These are phyloP conservation scores for Nymphalis urticae DNA, from an alignment of 2,888 invertebrate species.

Conservation along the genomic window DNA sequence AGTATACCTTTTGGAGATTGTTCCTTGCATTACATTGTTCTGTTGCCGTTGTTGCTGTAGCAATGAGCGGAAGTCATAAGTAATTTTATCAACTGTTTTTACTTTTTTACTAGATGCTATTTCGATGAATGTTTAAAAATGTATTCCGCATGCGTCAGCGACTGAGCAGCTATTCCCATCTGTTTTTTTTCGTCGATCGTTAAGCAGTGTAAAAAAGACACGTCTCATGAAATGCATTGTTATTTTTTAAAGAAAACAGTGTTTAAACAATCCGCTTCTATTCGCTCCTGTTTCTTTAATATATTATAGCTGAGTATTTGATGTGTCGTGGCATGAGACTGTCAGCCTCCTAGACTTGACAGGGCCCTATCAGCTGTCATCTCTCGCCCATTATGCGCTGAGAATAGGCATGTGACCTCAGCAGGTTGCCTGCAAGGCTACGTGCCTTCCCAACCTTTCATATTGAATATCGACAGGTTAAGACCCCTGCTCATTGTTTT, in stretches of 20 bases:
- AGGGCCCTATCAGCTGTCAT: conserved; percentile 69
- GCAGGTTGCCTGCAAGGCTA: conserved; percentile 60
- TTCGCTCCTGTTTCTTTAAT: not conserved
- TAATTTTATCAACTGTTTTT: conserved; percentile 13
- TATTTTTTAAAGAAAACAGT: too few relatives aligned
- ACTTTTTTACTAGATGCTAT: conserved; percentile 20
- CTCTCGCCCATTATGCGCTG: conserved; percentile 64
- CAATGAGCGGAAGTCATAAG: conserved; percentile 10
- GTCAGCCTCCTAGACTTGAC: conserved; percentile 32
- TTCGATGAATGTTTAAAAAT: conserved; percentile 21
- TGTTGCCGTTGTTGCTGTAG: not conserved
- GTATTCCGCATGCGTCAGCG: conserved; percentile 30
- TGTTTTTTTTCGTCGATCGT: not conserved
- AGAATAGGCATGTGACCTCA: conserved; percentile 66
- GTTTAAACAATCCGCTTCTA: not conserved
- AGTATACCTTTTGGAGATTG: conserved; percentile 30
- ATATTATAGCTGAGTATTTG: not conserved
- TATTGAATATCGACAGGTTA: conserved; percentile 49
- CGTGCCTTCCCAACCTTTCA: conserved; percentile 55
- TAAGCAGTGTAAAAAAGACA: not conserved
- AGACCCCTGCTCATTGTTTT: conserved; percentile 41
- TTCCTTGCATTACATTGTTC: conserved; percentile 27
- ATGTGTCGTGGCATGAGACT: conserved; percentile 6
- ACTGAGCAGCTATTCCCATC: conserved; percentile 13
- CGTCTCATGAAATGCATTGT: not conserved